phyloP scores from a whole-genome alignment of 2,797 vertebrate genomes.

The Galago senegalensis region DNA sequence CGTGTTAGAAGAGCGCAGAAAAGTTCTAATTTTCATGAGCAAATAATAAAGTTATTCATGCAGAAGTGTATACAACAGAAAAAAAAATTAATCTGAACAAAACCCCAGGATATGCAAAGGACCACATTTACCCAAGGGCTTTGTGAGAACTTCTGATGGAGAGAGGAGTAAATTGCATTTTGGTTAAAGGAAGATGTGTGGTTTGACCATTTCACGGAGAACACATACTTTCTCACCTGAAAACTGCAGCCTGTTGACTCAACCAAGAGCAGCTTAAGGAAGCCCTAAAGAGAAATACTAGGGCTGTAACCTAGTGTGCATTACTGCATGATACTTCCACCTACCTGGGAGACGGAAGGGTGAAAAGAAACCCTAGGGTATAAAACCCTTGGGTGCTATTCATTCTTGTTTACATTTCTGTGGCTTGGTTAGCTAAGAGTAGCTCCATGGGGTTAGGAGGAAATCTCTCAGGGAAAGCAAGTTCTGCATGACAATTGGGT shows the following conservation, averaged over 20 bases:
- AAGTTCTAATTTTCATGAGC: too few relatives aligned
- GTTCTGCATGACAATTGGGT: constrained; percentile 33
- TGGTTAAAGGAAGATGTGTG: constrained; percentile 1
- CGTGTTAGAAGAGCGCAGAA: too few relatives aligned
- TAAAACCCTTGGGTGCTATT: constrained; percentile 59
- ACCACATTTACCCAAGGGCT: constrained; percentile 51
- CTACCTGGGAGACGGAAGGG: constrained; percentile 20
- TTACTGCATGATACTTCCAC: constrained; percentile 63
- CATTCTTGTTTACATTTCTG: constrained; percentile 76
- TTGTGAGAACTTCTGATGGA: constrained; percentile 38
- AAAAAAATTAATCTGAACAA: constrained; percentile 53
- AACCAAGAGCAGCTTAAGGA: constrained; percentile 38
- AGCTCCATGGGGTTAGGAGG: neutral
- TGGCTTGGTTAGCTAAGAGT: neutral
- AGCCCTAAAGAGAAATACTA: constrained; percentile 60
- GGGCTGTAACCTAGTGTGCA: constrained; percentile 12
- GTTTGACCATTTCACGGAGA: constrained; percentile 22
- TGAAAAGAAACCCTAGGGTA: constrained; percentile 66
- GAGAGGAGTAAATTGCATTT: constrained; percentile 24
- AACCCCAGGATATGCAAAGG: constrained; percentile 51
- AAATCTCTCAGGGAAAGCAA: constrained; percentile 51
- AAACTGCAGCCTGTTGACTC: constrained; percentile 11
- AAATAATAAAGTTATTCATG: too few relatives aligned
- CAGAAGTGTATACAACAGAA: too few relatives aligned
- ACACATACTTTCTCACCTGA: neutral